Base-by-base conservation (phyloP, 1,140 invertebrate genomes). In the Eufriesea mexicana region DNA sequence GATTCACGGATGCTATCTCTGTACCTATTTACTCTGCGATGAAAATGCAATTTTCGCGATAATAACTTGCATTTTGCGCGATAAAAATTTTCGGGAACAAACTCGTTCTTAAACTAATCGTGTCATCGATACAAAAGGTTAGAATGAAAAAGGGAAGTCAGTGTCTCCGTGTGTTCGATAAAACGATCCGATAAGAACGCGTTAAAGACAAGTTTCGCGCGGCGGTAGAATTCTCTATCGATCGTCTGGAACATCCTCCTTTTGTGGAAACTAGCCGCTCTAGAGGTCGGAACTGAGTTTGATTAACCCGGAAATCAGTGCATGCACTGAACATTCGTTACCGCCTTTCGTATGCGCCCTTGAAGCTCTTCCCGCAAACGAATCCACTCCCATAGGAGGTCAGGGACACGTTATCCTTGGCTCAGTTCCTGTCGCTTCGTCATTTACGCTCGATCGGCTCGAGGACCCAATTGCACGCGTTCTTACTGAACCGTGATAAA, bases 241-340 rank as follows among this genome's bases (percentile, higher is more conserved):
- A 82, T 82, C 73, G 72, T 42, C 20, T 12, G 12, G n/a, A 73
- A 28, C 59, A 72, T 54, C 49, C 76, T 64, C 42, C 62, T 81
- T 66, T 81, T 57, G 79, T 81, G 51, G 42, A 75, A 67, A 57
- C 72, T 49, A 67, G 51, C 62, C 72, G 61, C 0, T 49, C 42
- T 62, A 35, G 25, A 76, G 72, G 62, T 20, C 79, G 79, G 79
- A 82, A 82, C 72, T 18, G 79, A 67, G 72, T 82, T 82, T 82
- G 79, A 82, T 82, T 82, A 76, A 82, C 73, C 73, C 79, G 79
- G 79, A 82, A 82, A 82, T 73, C 73, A 51, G 57, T 76, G 76
- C 42, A 49, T 81, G 79, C 71, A 57, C 66, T 68, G 70, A 74
- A 67, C 79, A 81, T 74, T 81, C 73, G 79, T 82, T 61, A 66